These are phyloP conservation scores for Tuberolachnus salignus DNA, from an alignment of 2,888 invertebrate species.

Conservation along the genomic window DNA sequence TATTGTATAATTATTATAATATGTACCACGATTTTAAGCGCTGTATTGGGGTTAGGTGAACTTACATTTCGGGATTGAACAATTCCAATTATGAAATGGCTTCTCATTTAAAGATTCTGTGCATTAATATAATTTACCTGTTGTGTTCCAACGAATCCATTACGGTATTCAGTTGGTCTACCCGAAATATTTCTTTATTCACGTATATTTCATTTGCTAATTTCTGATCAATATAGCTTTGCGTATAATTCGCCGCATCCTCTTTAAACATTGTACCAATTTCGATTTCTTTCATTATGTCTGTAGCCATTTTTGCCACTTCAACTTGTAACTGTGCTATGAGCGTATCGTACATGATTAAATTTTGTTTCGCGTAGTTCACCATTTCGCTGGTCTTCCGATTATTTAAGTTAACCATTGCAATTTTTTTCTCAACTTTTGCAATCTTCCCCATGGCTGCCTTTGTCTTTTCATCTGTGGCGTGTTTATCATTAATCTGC, in stretches of 20 bases:
- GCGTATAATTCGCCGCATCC: background rate
- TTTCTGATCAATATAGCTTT: background rate
- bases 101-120: too few species aligned
- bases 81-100: too few species aligned
- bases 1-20: too few species aligned
- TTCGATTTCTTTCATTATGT: background rate
- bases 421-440: background rate
- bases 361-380: background rate
- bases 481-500: background rate
- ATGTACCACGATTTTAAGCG: too few species aligned
- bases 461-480: background rate
- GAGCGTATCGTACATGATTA: background rate
- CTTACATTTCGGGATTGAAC: too few species aligned
- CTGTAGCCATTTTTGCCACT: background rate
- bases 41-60: too few species aligned
- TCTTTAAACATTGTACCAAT: conserved; percentile 1
- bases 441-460: background rate
- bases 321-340: background rate
- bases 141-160: too few species aligned
- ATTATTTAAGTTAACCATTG: background rate
- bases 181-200: background rate
- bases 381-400: background rate
- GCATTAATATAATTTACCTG: background rate
- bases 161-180: background rate
- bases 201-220: background rate